Conservation (phyloP, 2,113 vertebrate species). For the Sigmodon hispidus region DNA sequence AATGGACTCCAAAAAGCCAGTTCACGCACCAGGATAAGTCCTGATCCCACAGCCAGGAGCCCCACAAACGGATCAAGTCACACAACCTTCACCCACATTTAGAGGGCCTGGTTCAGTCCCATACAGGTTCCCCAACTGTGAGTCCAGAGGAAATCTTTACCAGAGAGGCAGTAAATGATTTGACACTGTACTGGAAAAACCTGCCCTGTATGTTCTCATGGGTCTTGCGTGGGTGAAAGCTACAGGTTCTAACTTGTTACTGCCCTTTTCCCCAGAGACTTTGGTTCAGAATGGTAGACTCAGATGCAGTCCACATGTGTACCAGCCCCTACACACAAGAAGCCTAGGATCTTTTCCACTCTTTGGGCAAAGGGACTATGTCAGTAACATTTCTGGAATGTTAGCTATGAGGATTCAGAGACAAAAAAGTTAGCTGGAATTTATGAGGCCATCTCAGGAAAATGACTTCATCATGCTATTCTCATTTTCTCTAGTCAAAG, state of each 20-base stretch:
- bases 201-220: background rate
- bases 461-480: background rate
- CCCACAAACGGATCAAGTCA: no score
- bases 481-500: background rate
- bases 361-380: constrained; percentile 13
- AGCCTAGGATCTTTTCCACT: constrained; percentile 29
- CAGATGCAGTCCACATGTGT: background rate
- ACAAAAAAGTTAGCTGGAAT: constrained; percentile 47
- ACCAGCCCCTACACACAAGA: constrained; percentile 12
- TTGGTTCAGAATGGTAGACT: background rate
- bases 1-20: no score
- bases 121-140: no score
- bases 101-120: no score
- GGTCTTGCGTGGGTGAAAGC: background rate
- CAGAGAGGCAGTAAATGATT: background rate
- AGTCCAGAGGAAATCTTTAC: background rate
- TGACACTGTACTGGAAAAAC: background rate
- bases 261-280: background rate
- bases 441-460: constrained; percentile 31
- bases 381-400: constrained; percentile 43
- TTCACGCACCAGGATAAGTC: no score
- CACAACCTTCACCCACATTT: no score
- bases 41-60: no score
- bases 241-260: background rate
- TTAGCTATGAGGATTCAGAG: constrained; percentile 39